Conservation (phyloP, 2,888 invertebrate species). For the Brachycybe producta region DNA sequence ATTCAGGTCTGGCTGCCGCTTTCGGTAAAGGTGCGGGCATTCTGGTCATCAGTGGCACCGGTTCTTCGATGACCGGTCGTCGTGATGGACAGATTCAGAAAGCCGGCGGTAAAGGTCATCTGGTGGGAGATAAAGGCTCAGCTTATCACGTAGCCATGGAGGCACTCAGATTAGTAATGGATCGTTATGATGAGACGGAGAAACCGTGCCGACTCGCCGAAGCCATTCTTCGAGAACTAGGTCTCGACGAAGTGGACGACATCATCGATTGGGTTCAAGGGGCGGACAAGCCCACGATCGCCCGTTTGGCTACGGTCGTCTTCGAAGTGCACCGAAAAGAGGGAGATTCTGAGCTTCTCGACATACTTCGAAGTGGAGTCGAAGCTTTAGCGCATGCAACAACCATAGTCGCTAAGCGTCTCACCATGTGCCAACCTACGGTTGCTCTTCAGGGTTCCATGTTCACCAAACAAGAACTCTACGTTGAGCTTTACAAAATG, state of each 20-base stretch:
- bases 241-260: background rate
- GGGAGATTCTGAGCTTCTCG: background rate
- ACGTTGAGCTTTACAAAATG: constrained; percentile 1
- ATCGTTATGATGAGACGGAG: background rate
- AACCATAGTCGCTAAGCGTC: background rate
- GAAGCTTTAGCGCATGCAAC: background rate
- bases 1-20: constrained; percentile 4
- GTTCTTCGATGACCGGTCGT: background rate
- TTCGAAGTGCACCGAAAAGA: background rate
- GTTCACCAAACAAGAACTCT: constrained; percentile 5
- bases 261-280: background rate
- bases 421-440: background rate
- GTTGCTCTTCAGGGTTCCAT: constrained; percentile 7
- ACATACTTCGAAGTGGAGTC: background rate
- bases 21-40: constrained; percentile 1
- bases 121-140: constrained; percentile 4
- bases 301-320: background rate
- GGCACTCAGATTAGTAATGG: background rate
- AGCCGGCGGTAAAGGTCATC: constrained; percentile 8
- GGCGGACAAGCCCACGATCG: constrained; percentile 2
- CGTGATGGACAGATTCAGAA: background rate
- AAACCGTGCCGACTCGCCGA: background rate
- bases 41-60: constrained; percentile 8
- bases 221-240: background rate
- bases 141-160: constrained; percentile 8